Evolutionary conservation across 2,797 vertebrate genomes (phyloP).

Genomic region (Acrossocheilus fasciatus): DNA sequence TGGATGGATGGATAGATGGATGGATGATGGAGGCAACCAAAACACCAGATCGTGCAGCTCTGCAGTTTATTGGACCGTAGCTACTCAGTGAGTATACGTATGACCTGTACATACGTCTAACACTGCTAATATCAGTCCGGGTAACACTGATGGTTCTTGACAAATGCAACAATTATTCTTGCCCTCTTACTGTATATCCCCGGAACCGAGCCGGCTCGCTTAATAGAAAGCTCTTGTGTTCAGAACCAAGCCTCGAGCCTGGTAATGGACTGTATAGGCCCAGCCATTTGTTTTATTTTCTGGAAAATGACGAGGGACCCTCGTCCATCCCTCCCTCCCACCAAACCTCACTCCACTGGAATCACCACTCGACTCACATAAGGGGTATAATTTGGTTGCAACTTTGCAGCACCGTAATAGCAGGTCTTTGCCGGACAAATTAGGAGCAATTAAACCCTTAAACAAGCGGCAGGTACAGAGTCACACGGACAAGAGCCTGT

Average conservation of each 20-base stretch:
- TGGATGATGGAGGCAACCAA: constrained; percentile 22
- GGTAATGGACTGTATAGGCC: constrained; percentile 60
- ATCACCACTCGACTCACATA: constrained; percentile 72
- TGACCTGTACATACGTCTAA: constrained; percentile 9
- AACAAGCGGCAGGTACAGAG: constrained; percentile 67
- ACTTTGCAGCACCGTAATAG: constrained; percentile 74
- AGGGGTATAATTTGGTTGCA: constrained; percentile 71
- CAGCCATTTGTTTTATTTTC: constrained; percentile 67
- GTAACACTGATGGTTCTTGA: constrained; percentile 52
- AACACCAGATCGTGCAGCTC: constrained; percentile 1
- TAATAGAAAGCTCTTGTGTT: constrained; percentile 58
- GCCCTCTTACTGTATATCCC: constrained; percentile 46
- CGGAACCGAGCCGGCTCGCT: constrained; percentile 50
- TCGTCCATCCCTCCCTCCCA: constrained; percentile 48
- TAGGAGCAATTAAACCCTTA: constrained; percentile 79
- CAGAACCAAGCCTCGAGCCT: constrained; percentile 62
- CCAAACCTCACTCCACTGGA: constrained; percentile 60
- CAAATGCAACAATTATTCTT: constrained; percentile 61
- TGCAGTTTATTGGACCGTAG: not conserved
- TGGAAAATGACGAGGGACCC: constrained; percentile 68
- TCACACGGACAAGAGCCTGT: constrained; percentile 68
- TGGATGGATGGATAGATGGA: too few relatives aligned
- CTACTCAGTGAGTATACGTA: not conserved
- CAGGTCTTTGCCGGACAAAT: constrained; percentile 70
- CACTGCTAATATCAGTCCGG: constrained; percentile 44